Conservation (phyloP, 2,797 vertebrate species). For the Enteromius mattozi region DNA sequence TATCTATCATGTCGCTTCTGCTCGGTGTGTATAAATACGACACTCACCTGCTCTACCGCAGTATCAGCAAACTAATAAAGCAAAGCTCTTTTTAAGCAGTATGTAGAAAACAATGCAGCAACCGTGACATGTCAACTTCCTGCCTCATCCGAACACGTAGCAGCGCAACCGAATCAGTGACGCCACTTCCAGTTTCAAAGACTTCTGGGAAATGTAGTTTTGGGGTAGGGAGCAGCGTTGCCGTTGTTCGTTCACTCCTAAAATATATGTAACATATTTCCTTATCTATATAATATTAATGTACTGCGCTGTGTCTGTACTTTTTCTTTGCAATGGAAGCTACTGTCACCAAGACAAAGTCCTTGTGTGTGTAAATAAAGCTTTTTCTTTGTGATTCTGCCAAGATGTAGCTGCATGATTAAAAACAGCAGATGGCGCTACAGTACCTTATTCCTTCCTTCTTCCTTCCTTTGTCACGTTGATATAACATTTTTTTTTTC, state of each 20-base stretch:
- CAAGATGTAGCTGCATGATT: neutral
- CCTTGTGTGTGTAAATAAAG: too few species aligned
- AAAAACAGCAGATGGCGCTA: slow-evolving; percentile 20
- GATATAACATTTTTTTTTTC: neutral
- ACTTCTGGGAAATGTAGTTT: slow-evolving; percentile 35
- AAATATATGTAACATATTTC: neutral
- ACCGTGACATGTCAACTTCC: slow-evolving; percentile 42
- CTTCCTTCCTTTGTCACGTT: neutral
- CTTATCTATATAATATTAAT: neutral
- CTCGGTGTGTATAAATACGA: neutral
- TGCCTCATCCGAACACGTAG: slow-evolving; percentile 33
- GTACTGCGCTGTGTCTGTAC: too few species aligned
- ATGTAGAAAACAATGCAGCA: slow-evolving; percentile 6
- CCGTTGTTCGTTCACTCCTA: neutral
- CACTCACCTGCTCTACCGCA: slow-evolving; percentile 49
- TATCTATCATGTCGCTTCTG: neutral
- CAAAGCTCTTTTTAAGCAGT: neutral
- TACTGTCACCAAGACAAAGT: too few species aligned
- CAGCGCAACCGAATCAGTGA: neutral
- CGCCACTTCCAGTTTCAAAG: neutral
- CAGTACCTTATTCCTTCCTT: neutral
- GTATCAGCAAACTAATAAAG: neutral
- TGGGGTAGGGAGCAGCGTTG: neutral
- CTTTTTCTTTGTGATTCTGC: too few species aligned
- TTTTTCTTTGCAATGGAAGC: too few species aligned